Evolutionary conservation across 2,797 vertebrate genomes (phyloP).

Genomic region (Denticeps clupeoides): DNA sequence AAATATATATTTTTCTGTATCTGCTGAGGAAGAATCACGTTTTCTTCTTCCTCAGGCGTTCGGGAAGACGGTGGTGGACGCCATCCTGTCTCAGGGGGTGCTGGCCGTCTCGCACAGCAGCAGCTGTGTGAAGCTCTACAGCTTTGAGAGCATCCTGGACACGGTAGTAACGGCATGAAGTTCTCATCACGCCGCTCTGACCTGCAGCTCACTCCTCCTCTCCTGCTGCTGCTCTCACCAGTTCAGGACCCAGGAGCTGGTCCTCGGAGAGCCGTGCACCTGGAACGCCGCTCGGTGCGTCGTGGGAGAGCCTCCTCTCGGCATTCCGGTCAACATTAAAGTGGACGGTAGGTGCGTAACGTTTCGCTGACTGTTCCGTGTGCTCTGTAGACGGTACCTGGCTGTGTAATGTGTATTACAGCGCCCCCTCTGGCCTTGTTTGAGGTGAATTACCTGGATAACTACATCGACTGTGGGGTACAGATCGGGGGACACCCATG

Average conservation of each 20-base stretch:
- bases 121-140: conserved; percentile 83
- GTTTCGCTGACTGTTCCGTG: too few relatives aligned
- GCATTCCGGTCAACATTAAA: conserved; percentile 88
- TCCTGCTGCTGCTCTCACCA: conserved; percentile 39
- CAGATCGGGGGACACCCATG: conserved; percentile 92
- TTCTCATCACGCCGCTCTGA: too few relatives aligned
- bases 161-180: too few relatives aligned
- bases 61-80: conserved; percentile 77
- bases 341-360: conserved; percentile 75
- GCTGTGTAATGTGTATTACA: conserved; percentile 31
- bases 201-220: neutral
- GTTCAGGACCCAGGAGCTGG: conserved; percentile 70
- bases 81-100: conserved; percentile 78
- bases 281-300: conserved; percentile 65
- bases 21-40: too few relatives aligned
- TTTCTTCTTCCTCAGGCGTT: conserved; percentile 67
- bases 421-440: conserved; percentile 79
- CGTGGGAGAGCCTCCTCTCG: conserved; percentile 80
- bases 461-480: too few relatives aligned
- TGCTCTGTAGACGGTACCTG: too few relatives aligned
- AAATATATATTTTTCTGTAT: conserved; percentile 46
- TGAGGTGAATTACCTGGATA: conserved; percentile 77
- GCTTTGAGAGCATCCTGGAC: conserved; percentile 76
- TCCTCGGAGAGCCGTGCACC: conserved; percentile 70
- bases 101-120: conserved; percentile 79